A percentile compares a stretch with the other conserved stretches of the same genome.
Conservation (phyloP, 2,113 vertebrate genomes). For the Calyptommatus sinebrachiatus region DNA sequence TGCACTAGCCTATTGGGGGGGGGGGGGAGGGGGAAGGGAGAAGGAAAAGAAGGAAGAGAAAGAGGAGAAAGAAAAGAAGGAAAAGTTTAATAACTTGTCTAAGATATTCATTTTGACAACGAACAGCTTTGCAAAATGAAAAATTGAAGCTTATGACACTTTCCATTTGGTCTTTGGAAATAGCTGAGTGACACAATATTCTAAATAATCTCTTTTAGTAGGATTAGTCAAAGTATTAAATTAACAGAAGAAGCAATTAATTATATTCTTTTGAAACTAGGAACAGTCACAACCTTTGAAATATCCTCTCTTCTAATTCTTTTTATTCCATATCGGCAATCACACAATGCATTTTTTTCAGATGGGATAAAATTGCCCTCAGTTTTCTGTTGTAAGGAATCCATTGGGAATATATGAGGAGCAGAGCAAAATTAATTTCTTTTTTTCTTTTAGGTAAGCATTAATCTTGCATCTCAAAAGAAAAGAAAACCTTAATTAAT, state of each 20-base stretch:
- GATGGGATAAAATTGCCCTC: constrained; percentile 47
- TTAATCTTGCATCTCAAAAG: constrained; percentile 17
- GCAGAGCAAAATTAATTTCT: constrained; percentile 38
- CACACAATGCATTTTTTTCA: constrained; percentile 40
- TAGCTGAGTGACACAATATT: constrained; percentile 54
- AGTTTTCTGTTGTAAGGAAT: constrained; percentile 36
- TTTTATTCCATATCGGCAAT: constrained; percentile 49
- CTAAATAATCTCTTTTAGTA: constrained; percentile 58
- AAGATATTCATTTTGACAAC: constrained; percentile 59
- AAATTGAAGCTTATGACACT: constrained; percentile 50
- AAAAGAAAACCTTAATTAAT: constrained; percentile 29
- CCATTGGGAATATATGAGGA: constrained; percentile 33
- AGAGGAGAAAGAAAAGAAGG: no score
- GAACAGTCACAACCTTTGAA: constrained; percentile 53
- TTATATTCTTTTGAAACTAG: constrained; percentile 61
- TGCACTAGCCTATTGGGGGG: no score
- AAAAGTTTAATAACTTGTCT: constrained; percentile 60
- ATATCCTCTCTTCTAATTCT: constrained; percentile 26
- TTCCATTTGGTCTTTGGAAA: constrained; percentile 61
- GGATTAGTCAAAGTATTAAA: constrained; percentile 70
- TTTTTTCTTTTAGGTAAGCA: constrained; percentile 28
- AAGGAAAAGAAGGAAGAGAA: no score
- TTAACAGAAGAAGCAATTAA: constrained; percentile 66
- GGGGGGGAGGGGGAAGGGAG: no score
- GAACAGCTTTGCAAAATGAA: constrained; percentile 53